Conservation (phyloP, 2,888 invertebrate species). For the Chrysina gloriosa region DNA sequence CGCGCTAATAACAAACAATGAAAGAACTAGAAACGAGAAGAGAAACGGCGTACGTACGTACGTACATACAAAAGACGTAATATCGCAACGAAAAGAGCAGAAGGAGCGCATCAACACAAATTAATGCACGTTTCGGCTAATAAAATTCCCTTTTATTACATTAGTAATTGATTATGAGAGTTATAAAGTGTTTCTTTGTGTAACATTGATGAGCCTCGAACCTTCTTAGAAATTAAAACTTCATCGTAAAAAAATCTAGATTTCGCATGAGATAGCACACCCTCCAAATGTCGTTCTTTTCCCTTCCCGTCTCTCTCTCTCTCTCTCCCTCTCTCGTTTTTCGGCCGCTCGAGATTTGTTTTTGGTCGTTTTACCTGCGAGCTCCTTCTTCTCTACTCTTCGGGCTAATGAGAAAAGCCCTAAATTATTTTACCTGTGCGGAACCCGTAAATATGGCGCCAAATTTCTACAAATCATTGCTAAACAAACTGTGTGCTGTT, state of each 20-base stretch:
- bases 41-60: too few species aligned
- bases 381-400: conserved; percentile 21
- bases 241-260: conserved; percentile 55
- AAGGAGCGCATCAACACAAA: conserved; percentile 1
- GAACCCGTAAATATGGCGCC: conserved; percentile 54
- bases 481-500: background rate
- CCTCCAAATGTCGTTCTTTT: conserved; percentile 53
- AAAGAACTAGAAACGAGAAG: too few species aligned
- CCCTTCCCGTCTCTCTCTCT: conserved; percentile 43
- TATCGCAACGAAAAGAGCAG: background rate
- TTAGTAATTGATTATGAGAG: conserved; percentile 35
- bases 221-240: conserved; percentile 49
- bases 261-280: conserved; percentile 57
- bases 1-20: too few species aligned
- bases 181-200: conserved; percentile 39
- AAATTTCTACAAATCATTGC: conserved; percentile 48
- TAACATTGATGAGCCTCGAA: conserved; percentile 39
- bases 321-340: conserved; percentile 40
- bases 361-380: conserved; percentile 32
- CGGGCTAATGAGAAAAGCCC: conserved; percentile 59
- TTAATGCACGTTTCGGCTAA: conserved; percentile 28
- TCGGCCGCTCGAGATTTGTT: conserved; percentile 2
- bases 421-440: conserved; percentile 55
- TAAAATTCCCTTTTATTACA: conserved; percentile 33
- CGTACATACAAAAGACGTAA: too few species aligned